A percentile compares a stretch with the other conserved stretches of the same genome.
phyloP scores from a whole-genome alignment of 2,113 vertebrate genomes.

The Benitochromis conjunctus region DNA sequence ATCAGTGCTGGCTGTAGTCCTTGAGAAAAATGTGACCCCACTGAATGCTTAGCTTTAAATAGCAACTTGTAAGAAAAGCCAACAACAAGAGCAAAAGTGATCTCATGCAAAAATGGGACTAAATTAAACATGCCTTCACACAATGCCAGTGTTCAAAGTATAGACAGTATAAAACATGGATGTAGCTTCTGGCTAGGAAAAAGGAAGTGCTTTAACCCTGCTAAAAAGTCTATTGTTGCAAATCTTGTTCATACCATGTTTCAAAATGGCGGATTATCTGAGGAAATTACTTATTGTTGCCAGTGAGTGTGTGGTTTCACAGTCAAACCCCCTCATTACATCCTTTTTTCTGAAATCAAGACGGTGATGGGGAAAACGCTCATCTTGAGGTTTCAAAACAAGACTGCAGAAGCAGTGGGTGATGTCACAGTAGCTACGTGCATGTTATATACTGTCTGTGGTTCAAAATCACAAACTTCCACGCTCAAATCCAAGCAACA shows the following conservation, averaged over 20 bases:
- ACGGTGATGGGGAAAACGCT: background rate
- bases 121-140: background rate
- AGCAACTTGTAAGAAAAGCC: background rate
- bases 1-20: background rate
- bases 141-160: background rate
- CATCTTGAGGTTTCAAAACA: background rate
- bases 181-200: background rate
- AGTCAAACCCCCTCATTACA: background rate
- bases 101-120: background rate
- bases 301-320: background rate
- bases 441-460: background rate
- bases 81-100: background rate
- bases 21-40: background rate
- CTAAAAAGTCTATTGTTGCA: background rate
- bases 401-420: background rate
- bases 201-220: background rate
- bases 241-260: background rate
- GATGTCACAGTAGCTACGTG: background rate
- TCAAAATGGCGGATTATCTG: background rate
- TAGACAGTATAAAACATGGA: background rate
- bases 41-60: background rate
- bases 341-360: background rate
- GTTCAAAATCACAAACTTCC: constrained; percentile 3
- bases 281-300: background rate
- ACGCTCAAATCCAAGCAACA: constrained; percentile 6